Percentiles rank a stretch among this genome's conserved stretches.
phyloP scores from a whole-genome alignment of 2,113 vertebrate genomes.

The Laterallus jamaicensis region DNA sequence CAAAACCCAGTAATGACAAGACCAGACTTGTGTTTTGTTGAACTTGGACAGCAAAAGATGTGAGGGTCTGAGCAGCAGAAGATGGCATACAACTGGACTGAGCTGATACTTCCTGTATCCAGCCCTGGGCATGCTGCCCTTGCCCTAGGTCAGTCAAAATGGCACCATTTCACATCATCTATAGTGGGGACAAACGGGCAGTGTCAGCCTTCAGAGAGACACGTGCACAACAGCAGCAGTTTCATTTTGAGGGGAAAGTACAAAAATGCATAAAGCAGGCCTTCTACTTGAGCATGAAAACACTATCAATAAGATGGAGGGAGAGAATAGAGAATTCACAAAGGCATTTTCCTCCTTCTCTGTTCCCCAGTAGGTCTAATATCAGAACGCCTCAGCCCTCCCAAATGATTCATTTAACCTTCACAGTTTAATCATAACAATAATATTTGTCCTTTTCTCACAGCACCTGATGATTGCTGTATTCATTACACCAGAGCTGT shows the following conservation, averaged over 20 bases:
- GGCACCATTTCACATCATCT: background rate
- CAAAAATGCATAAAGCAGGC: background rate
- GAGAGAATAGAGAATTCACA: background rate
- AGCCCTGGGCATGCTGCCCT: background rate
- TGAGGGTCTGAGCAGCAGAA: background rate
- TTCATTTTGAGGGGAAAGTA: background rate
- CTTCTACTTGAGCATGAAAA: background rate
- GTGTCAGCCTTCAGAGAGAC: background rate
- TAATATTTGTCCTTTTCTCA: conserved; percentile 27
- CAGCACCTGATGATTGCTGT: background rate
- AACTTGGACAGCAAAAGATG: background rate
- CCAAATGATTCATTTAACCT: conserved; percentile 30
- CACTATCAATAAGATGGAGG: background rate
- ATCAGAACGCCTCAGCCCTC: background rate
- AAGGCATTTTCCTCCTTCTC: background rate
- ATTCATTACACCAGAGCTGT: background rate
- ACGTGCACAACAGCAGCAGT: accelerated
- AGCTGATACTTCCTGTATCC: background rate
- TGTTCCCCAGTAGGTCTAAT: background rate
- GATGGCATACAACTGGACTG: background rate
- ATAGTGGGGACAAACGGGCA: background rate
- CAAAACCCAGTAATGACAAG: background rate
- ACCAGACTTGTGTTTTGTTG: background rate
- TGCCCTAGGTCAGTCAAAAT: background rate
- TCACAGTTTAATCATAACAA: conserved; percentile 11